Evolutionary conservation across 2,888 invertebrate species (phyloP).

Genomic region (Pheosia gnoma): DNA sequence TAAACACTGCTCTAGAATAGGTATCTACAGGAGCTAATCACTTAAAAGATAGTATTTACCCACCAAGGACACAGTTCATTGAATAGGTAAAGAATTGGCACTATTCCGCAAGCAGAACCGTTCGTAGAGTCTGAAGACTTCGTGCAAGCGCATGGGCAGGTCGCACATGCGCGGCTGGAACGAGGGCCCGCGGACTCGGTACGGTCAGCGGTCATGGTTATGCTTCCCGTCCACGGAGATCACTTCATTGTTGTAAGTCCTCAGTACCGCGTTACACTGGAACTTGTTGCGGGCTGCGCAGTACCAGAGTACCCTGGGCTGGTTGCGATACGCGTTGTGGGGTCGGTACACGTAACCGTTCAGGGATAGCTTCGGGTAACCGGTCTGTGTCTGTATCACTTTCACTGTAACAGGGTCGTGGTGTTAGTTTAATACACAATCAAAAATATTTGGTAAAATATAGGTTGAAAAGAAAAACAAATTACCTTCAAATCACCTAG

Average conservation of each 20-base stretch:
- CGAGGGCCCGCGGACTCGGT: slow-evolving; percentile 39
- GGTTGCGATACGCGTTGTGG: slow-evolving; percentile 76
- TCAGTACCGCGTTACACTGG: slow-evolving; percentile 65
- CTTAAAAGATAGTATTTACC: not conserved
- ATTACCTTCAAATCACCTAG: slow-evolving; percentile 34
- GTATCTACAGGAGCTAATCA: not conserved
- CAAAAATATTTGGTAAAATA: not conserved
- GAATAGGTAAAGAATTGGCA: slow-evolving; percentile 9
- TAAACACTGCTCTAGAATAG: not conserved
- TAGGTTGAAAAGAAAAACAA: slow-evolving; percentile 16
- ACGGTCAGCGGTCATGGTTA: slow-evolving; percentile 64
- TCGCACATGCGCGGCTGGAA: slow-evolving; percentile 26
- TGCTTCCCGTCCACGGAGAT: slow-evolving; percentile 63
- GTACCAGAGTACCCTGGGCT: slow-evolving; percentile 73
- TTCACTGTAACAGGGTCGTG: slow-evolving; percentile 49
- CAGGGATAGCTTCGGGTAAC: slow-evolving; percentile 70
- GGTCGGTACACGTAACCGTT: slow-evolving; percentile 71
- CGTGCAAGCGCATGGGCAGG: slow-evolving; percentile 43
- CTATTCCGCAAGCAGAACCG: slow-evolving; percentile 38
- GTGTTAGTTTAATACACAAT: slow-evolving; percentile 3
- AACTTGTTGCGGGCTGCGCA: slow-evolving; percentile 66
- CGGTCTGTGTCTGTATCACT: slow-evolving; percentile 64
- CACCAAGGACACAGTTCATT: not conserved
- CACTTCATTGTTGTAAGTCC: slow-evolving; percentile 65
- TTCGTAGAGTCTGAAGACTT: slow-evolving; percentile 55